phyloP scores from a whole-genome alignment of 2,113 vertebrate genomes.

The Zosterops pallidus region DNA sequence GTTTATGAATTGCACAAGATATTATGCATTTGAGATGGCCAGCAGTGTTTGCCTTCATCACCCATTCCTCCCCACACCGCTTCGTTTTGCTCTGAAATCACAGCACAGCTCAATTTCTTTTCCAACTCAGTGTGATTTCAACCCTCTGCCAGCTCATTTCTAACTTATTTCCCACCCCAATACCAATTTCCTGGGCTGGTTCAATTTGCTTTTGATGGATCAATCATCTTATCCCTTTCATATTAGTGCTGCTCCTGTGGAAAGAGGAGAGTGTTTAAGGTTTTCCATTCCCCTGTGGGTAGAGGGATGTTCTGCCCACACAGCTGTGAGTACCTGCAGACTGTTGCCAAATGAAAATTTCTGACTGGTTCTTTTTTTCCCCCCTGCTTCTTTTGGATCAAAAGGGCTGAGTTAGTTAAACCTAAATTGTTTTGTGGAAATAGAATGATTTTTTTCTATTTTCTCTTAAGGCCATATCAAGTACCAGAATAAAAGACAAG shows the following conservation, averaged over 20 bases:
- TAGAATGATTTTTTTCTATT: background rate
- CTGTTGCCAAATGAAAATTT: background rate
- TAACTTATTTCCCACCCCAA: background rate
- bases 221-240: background rate
- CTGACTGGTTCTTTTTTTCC: background rate
- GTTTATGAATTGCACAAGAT: background rate
- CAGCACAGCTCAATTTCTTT: background rate
- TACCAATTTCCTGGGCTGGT: background rate
- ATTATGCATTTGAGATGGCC: background rate
- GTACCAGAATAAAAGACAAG: background rate
- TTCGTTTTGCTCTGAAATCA: background rate
- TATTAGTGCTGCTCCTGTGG: background rate
- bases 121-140: background rate
- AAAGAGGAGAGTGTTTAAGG: background rate
- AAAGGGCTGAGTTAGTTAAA: background rate
- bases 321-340: background rate
- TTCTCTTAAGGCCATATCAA: background rate
- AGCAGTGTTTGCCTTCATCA: background rate
- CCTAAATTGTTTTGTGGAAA: background rate
- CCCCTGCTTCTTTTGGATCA: background rate
- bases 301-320: background rate
- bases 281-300: background rate
- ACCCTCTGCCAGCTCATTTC: background rate
- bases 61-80: background rate
- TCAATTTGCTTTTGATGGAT: background rate